These are phyloP conservation scores for Chinchilla lanigera DNA, from an alignment of 2,113 vertebrate genomes.

Conservation along the genomic window DNA sequence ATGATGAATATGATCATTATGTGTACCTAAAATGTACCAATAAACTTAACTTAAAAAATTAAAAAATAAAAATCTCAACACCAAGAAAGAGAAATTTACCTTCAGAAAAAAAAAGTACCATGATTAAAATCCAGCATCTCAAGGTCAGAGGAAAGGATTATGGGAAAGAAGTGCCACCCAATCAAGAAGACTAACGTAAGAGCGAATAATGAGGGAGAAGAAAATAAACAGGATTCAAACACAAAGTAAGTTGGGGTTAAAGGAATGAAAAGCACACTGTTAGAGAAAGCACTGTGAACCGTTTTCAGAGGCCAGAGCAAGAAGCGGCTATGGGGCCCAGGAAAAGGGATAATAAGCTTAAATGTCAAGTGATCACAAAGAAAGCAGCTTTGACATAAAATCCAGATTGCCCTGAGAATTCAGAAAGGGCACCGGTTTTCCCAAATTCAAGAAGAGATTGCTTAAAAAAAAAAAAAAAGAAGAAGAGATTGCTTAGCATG, in stretches of 20 bases:
- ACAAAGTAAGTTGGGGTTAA: neutral
- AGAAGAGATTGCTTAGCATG: neutral
- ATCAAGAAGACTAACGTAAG: conserved; percentile 17
- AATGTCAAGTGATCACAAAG: conserved; percentile 34
- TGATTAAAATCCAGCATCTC: neutral
- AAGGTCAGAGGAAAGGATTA: conserved; percentile 23
- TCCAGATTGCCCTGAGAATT: neutral
- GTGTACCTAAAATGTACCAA: neutral
- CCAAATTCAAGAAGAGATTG: conserved; percentile 26
- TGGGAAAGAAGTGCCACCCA: neutral
- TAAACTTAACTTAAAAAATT: neutral
- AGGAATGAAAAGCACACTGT: neutral
- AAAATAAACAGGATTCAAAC: neutral
- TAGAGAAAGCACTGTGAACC: neutral
- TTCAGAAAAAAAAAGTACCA: neutral
- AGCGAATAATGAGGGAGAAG: neutral
- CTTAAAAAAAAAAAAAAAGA: too few species aligned
- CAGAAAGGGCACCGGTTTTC: neutral
- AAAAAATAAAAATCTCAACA: neutral
- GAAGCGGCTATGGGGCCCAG: neutral
- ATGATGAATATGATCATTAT: neutral
- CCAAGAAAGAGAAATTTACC: neutral
- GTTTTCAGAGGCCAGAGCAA: neutral
- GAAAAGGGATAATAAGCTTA: conserved; percentile 49
- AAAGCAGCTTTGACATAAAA: conserved; percentile 56